Conservation (phyloP, 2,888 invertebrate genomes). For the Drosophila ustulata region DNA sequence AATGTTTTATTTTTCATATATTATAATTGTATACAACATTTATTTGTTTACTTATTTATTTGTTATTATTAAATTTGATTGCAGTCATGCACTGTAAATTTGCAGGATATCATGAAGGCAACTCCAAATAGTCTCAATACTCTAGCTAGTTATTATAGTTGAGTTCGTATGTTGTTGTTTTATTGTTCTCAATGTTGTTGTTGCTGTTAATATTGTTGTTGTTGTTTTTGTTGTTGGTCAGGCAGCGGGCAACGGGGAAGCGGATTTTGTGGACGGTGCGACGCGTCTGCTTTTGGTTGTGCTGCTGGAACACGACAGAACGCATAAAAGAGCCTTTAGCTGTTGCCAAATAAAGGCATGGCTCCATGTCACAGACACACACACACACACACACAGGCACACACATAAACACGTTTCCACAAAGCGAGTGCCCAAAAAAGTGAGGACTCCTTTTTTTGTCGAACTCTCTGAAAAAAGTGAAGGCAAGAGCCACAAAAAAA, state of each 20-base stretch:
- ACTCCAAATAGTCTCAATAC: not conserved
- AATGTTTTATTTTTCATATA: no score
- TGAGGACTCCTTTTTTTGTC: slow-evolving; percentile 23
- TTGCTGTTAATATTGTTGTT: not conserved
- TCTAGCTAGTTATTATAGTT: slow-evolving; percentile 53
- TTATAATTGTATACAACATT: no score
- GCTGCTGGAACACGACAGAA: slow-evolving; percentile 49
- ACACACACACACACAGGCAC: slow-evolving; percentile 17
- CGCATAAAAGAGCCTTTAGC: slow-evolving; percentile 45
- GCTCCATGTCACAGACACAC: slow-evolving; percentile 37
- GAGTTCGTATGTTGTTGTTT: slow-evolving; percentile 28
- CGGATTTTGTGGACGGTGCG: slow-evolving; percentile 28
- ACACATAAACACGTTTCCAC: slow-evolving; percentile 12
- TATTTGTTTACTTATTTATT: no score
- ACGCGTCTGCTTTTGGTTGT: slow-evolving; percentile 39
- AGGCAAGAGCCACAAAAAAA: slow-evolving; percentile 28
- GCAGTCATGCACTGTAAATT: no score
- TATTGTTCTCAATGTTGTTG: not conserved
- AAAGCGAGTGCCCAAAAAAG: slow-evolving; percentile 26
- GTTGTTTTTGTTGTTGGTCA: slow-evolving; percentile 6
- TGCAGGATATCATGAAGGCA: not conserved
- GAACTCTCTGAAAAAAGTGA: slow-evolving; percentile 40
- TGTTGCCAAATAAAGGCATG: slow-evolving; percentile 31
- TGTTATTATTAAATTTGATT: no score
- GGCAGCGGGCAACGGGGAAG: not conserved